phyloP scores from a whole-genome alignment of 2,888 invertebrate species.

The Drosophila mettleri region DNA sequence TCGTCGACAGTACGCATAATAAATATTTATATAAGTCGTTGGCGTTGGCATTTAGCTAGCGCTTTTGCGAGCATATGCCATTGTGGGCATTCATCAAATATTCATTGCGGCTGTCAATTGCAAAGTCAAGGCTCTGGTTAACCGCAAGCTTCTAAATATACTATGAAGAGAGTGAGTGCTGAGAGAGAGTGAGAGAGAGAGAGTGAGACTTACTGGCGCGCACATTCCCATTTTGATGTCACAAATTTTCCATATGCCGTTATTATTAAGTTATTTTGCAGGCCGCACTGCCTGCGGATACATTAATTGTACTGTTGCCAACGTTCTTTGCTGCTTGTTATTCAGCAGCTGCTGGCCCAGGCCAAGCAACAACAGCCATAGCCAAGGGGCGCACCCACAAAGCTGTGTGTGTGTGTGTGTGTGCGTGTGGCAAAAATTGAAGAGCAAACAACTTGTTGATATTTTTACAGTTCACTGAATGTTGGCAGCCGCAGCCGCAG shows the following conservation, averaged over 20 bases:
- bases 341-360: conserved; percentile 69
- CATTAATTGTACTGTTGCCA: conserved; percentile 71
- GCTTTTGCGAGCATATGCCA: conserved; percentile 37
- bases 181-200: not conserved
- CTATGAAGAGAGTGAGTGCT: not conserved
- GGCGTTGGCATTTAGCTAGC: conserved; percentile 14
- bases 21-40: conserved; percentile 30
- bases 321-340: conserved; percentile 35
- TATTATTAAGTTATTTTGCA: conserved; percentile 72
- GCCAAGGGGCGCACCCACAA: conserved; percentile 32
- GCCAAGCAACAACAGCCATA: conserved; percentile 25
- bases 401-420: conserved; percentile 33
- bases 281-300: conserved; percentile 46
- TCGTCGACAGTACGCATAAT: not conserved
- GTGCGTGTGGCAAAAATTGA: conserved; percentile 61
- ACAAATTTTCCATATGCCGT: conserved; percentile 74
- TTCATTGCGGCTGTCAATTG: conserved; percentile 50
- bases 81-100: conserved; percentile 35
- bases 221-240: conserved; percentile 49
- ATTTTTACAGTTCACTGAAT: conserved; percentile 81
- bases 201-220: conserved; percentile 2
- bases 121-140: conserved; percentile 30
- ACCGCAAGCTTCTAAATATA: conserved; percentile 46
- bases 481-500: conserved; percentile 39
- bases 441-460: conserved; percentile 80